Conservation (phyloP, 2,888 invertebrate species). For the Halictus ligatus region DNA sequence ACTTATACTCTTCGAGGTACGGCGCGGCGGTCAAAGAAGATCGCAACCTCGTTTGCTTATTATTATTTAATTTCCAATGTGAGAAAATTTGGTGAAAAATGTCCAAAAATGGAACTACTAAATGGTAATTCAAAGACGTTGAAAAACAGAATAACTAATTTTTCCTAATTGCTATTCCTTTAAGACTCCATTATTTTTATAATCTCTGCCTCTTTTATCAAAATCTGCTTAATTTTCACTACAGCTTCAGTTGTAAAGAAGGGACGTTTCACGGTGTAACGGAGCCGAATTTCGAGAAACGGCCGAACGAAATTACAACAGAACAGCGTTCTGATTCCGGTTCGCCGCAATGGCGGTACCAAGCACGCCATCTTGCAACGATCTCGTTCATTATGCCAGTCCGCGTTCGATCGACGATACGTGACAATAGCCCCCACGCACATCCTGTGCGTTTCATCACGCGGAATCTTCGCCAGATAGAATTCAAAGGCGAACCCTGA, state of each 20-base stretch:
- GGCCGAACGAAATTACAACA: background rate
- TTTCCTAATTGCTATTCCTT: background rate
- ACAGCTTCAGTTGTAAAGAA: background rate
- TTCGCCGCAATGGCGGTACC: background rate
- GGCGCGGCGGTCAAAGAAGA: background rate
- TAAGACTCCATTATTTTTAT: background rate
- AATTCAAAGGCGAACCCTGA: constrained; percentile 27
- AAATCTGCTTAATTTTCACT: background rate
- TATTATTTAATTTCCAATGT: too few relatives aligned
- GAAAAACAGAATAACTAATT: background rate
- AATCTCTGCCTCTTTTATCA: background rate
- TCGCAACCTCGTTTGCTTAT: background rate
- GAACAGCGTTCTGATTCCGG: background rate
- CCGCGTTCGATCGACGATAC: constrained; percentile 36
- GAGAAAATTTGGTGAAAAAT: background rate
- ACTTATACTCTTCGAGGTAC: background rate
- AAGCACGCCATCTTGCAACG: constrained; percentile 7
- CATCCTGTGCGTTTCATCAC: constrained; percentile 49
- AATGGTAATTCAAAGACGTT: background rate
- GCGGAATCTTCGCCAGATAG: constrained; percentile 18
- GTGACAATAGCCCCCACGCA: constrained; percentile 44
- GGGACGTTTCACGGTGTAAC: background rate
- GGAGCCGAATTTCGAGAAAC: background rate
- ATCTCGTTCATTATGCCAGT: constrained; percentile 14
- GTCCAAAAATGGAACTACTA: background rate